Evolutionary conservation across 2,113 vertebrate genomes (phyloP).

Genomic region (Nicator chloris): DNA sequence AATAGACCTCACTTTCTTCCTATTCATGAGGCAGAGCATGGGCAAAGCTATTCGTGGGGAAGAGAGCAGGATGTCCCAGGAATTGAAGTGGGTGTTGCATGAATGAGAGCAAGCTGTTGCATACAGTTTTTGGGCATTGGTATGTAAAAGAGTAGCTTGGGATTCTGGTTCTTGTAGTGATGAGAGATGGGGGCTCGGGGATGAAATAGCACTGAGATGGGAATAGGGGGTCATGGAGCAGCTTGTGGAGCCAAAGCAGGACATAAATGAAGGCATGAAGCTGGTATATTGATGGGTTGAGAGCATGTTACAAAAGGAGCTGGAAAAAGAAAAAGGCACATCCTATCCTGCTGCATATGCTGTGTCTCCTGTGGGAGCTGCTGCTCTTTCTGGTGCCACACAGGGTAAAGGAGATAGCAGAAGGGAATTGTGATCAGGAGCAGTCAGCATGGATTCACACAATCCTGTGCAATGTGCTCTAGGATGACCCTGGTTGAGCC

Average conservation of each 20-base stretch:
- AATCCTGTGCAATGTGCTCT: not conserved
- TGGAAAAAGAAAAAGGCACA: not conserved
- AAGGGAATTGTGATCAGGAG: not conserved
- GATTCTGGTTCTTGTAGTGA: not conserved
- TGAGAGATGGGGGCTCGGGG: accelerated
- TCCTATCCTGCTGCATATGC: not conserved
- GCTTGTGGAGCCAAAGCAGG: not conserved
- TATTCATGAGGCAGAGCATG: not conserved
- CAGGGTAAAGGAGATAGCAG: not conserved
- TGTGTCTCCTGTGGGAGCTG: not conserved
- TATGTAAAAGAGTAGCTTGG: not conserved
- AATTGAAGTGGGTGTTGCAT: not conserved
- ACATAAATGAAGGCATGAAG: not conserved
- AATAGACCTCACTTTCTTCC: not conserved
- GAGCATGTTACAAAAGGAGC: not conserved
- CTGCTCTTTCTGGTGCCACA: not conserved
- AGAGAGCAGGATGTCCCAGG: not conserved
- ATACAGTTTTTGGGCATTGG: not conserved
- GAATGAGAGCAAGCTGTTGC: not conserved
- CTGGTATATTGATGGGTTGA: not conserved
- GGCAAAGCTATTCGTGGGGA: not conserved
- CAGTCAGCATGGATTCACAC: not conserved
- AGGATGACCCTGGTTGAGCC: not conserved
- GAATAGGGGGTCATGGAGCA: not conserved
- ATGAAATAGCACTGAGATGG: not conserved